Percentiles rank a stretch among this genome's conserved stretches.
Conservation (phyloP, 1,140 invertebrate species). For the Pentalonia nigronervosa region DNA sequence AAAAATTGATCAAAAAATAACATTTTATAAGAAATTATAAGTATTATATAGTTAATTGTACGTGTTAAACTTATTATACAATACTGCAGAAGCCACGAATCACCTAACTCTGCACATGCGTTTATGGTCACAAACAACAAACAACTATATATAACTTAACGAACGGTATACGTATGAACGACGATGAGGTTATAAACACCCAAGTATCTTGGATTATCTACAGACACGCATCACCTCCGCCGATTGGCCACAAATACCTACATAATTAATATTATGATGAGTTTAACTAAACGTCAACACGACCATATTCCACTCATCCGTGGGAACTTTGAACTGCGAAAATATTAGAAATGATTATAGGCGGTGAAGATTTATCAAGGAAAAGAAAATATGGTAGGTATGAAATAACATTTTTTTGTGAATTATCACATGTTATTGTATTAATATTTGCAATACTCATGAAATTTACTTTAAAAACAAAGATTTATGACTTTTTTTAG, state of each 20-base stretch:
- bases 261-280: neutral
- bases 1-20: neutral
- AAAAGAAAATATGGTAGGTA: neutral
- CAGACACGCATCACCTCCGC: neutral
- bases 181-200: too few species aligned
- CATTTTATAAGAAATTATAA: neutral
- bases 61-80: neutral
- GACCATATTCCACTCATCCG: neutral
- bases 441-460: neutral
- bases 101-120: neutral
- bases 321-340: neutral
- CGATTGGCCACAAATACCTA: too few species aligned
- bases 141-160: too few species aligned
- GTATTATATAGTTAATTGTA: neutral
- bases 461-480: neutral
- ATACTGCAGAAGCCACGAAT: neutral
- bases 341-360: neutral
- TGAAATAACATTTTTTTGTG: neutral
- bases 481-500: neutral
- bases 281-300: neutral
- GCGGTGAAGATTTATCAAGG: neutral
- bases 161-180: too few species aligned
- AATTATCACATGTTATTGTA: too few species aligned
- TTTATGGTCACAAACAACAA: too few species aligned
- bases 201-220: neutral